Evolutionary conservation across 2,113 vertebrate genomes (phyloP).

Genomic region (Mormoops blainvillei): DNA sequence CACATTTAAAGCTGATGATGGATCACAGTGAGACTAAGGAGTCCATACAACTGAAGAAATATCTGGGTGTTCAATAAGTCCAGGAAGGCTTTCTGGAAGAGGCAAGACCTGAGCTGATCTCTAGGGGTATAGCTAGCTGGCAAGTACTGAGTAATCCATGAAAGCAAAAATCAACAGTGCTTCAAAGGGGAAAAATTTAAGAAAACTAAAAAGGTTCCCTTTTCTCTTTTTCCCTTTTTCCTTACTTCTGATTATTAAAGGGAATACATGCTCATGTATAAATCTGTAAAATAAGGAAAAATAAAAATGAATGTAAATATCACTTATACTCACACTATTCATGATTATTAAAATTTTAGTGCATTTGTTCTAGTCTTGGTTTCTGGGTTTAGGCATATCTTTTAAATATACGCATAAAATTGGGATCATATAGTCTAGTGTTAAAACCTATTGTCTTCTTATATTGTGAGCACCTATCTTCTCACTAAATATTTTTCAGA

Average conservation of each 20-base stretch:
- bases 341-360: background rate
- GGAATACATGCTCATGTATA: background rate
- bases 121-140: background rate
- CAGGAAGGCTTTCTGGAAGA: conserved; percentile 29
- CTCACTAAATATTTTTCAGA: background rate
- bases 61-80: background rate
- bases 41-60: background rate
- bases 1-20: background rate
- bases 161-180: background rate
- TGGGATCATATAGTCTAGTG: background rate
- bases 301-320: background rate
- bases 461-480: background rate
- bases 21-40: background rate
- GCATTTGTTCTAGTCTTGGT: background rate
- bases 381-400: background rate
- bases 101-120: background rate
- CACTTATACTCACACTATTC: background rate
- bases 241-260: conserved; percentile 23
- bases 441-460: background rate
- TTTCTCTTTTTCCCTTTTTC: background rate
- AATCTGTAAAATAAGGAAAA: background rate
- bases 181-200: background rate
- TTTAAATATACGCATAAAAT: background rate
- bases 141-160: background rate
- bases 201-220: background rate